Base-by-base conservation (phyloP, 2,888 invertebrate species). In the Theretra japonica region DNA sequence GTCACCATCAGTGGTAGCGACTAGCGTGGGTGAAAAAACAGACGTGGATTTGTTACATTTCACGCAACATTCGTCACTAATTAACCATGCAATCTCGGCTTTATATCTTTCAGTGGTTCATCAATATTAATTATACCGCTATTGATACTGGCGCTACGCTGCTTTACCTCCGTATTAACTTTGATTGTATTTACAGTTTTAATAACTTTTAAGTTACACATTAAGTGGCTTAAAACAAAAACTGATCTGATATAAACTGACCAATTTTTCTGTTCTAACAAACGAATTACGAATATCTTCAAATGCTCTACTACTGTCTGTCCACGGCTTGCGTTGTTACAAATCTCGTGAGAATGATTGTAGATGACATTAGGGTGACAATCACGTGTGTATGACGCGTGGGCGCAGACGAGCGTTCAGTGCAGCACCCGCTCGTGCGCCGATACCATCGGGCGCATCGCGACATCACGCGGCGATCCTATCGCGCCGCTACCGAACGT, bases 381-480 rank as follows among this genome's bases (percentile, higher is more conserved):
- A 48, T 65, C 65, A 65, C 65, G 65, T 65, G 65, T 48, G 48
- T 41, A 41, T 23, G 65, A 41, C 62, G 62, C 62, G 33, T 15
- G 21, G 62, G 21, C 17, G 56, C 21, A 33, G 69, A 19, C 68
- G 50, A n/a, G n/a, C 85, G 81, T 73, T 57, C 78, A 80, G 88
- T 88, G 11, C 62, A 33, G 30, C 60, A 60, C 60, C 33, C 60
- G 65, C 41, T 62, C 65, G 65, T 65, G 65, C 48, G 23, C 74
- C 73, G 93, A 94, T 93, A 91, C 70, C 80, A 93, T 93, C 93
- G 83, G 82, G 77, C 82, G 81, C 90, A 90, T 88, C 89, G 87
- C 88, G 87, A 88, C 89, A 88, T 89, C 90, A 90, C 90, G 91
- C 86, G 86, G 84, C 83, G 92, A 92, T 92, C 77, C 73, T 90